Evolutionary conservation across 2,113 vertebrate genomes (phyloP).

Genomic region (Cygnus atratus): DNA sequence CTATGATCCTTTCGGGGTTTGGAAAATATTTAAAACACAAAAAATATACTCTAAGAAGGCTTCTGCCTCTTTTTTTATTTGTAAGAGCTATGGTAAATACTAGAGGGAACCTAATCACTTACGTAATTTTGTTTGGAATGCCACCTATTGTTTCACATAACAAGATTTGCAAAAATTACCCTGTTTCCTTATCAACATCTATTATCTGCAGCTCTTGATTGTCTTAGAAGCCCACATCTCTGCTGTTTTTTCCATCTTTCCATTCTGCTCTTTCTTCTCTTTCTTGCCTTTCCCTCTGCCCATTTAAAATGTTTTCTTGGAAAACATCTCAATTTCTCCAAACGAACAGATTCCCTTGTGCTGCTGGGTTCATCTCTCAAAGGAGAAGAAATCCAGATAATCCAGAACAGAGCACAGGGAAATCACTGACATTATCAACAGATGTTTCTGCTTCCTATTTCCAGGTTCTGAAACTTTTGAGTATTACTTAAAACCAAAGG

Average conservation of each 20-base stretch:
- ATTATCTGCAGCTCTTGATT: neutral
- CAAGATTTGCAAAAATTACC: neutral
- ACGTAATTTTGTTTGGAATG: neutral
- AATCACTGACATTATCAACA: neutral
- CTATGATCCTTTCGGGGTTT: neutral
- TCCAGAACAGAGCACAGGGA: neutral
- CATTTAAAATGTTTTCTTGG: slow-evolving; percentile 3
- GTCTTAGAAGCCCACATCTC: neutral
- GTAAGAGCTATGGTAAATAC: neutral
- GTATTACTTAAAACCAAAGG: neutral
- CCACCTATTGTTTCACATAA: neutral
- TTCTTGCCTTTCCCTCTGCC: neutral
- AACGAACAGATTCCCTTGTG: neutral
- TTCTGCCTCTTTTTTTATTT: neutral
- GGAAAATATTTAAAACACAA: neutral
- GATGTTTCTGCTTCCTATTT: slow-evolving; percentile 36
- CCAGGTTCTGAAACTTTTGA: neutral
- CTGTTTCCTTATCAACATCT: neutral
- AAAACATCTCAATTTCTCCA: neutral
- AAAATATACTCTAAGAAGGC: neutral
- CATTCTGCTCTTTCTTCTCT: neutral
- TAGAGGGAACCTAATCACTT: neutral
- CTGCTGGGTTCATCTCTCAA: slow-evolving; percentile 6
- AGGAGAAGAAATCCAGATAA: slow-evolving; percentile 39
- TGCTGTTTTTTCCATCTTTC: neutral